Conservation (phyloP, 2,113 vertebrate species). For the Toxotes chatareus region DNA sequence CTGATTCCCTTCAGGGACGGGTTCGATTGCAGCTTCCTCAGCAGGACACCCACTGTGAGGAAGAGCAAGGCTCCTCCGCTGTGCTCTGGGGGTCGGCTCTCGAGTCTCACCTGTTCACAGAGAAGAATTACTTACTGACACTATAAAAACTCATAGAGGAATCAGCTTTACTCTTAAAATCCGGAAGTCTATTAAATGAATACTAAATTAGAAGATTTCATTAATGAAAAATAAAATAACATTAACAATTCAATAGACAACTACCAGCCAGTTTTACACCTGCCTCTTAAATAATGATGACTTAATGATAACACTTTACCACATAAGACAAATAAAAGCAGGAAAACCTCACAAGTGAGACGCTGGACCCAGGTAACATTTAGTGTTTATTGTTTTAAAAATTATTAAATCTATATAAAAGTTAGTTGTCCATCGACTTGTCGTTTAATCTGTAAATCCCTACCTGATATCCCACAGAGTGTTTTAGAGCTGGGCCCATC, state of each 20-base stretch:
- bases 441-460: background rate
- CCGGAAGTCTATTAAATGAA: no score
- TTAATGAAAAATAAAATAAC: no score
- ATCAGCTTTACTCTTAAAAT: no score
- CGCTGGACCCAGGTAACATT: background rate
- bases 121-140: background rate
- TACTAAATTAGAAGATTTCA: no score
- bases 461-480: conserved; percentile 92
- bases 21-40: conserved; percentile 94
- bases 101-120: conserved; percentile 87
- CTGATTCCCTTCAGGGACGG: conserved; percentile 91
- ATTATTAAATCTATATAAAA: background rate
- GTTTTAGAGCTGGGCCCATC: conserved; percentile 89
- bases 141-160: background rate
- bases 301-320: no score
- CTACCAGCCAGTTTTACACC: no score
- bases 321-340: background rate
- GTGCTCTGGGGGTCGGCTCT: conserved; percentile 88
- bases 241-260: no score
- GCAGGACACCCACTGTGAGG: conserved; percentile 95
- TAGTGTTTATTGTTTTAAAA: background rate
- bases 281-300: no score
- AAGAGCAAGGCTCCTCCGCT: conserved; percentile 94
- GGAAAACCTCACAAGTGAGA: background rate
- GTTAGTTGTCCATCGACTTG: background rate